Percentiles rank a stretch among this genome's conserved stretches.
Evolutionary conservation across 2,888 invertebrate species (phyloP).

Genomic region (Bruchidius siliquastri): DNA sequence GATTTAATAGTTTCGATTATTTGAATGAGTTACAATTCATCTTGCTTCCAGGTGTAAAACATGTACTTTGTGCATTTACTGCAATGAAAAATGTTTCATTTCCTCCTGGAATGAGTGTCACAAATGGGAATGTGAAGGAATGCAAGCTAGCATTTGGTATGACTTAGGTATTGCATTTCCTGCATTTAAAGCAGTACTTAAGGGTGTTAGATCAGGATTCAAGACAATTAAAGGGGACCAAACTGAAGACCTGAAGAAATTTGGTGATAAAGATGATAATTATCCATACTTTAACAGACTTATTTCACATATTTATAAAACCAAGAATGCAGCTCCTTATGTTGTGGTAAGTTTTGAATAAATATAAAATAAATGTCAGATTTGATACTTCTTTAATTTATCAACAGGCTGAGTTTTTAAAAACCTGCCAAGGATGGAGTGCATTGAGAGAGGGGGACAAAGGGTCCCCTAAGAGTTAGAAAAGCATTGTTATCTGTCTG

Average conservation of each 20-base stretch:
- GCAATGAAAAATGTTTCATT: constrained; percentile 59
- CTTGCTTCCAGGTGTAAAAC: constrained; percentile 54
- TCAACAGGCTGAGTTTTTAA: too few species aligned
- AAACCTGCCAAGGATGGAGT: too few species aligned
- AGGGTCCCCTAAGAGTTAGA: too few species aligned
- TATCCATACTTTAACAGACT: constrained; percentile 68
- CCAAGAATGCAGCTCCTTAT: constrained; percentile 63
- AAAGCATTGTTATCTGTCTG: too few species aligned
- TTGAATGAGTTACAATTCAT: not conserved
- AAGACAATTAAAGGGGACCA: constrained; percentile 42
- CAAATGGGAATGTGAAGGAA: constrained; percentile 67
- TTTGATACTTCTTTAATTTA: not conserved
- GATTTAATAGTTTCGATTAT: not conserved
- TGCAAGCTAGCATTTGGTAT: constrained; percentile 58
- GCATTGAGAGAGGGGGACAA: too few species aligned
- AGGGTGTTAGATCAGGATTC: constrained; percentile 44
- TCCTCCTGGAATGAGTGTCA: constrained; percentile 58
- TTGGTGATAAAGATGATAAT: constrained; percentile 44
- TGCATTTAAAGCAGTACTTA: constrained; percentile 65
- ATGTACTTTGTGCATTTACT: constrained; percentile 67
- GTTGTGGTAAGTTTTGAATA: constrained; percentile 55
- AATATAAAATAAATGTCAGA: not conserved
- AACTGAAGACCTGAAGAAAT: constrained; percentile 45
- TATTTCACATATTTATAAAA: constrained; percentile 67
- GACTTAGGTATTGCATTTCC: constrained; percentile 75